Evolutionary conservation across 2,113 vertebrate genomes (phyloP), one percentile per base, ranked within the genome.

Genomic region (Podocnemis expansa): DNA sequence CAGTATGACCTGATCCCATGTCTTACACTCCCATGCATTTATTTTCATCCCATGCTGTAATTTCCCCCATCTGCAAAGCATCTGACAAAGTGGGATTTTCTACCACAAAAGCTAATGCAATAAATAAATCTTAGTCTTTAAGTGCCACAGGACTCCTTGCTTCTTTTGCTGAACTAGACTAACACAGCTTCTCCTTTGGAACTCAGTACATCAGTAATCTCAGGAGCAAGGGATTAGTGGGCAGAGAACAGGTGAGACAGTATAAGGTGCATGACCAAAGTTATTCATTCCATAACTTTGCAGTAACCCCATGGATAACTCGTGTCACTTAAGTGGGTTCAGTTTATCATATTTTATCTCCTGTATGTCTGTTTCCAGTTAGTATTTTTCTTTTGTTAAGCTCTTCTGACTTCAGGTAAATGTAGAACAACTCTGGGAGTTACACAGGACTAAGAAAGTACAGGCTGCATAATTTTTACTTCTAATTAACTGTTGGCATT

Each of bases 291-390:
- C 58, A 41, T 85, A 84, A 34, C 49, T 89, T 87, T 94, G 43
- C 27, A 55, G 45, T 25, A 0, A 1, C 67, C 14, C 31, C 54
- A 4, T 73, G 76, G 2, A 24, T 87, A 34, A 22, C 70, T 78
- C 22, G 29, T 5, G 31, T 52, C 0, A 0, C 25, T 2, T 1
- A 6, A 4, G 1, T 16, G 67, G 51, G 21, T 51, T 78, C 17
- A 10, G 16, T 21, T 34, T 45, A 43, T 78, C 80, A 8, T 80
- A 4, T 87, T 91, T 95, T 76, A 13, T 78, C 31, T 78, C 13
- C 11, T 87, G 76, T 87, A 49, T n/a, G 22, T 31, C 81, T 47
- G 12, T 31, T 56, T 8, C 34, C 22, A 89, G 25, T 34, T 19
- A 27, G 76, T 16, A 31, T 51, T 78, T 78, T 76, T 27, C 31